phyloP scores from a whole-genome alignment of 2,797 vertebrate species.

The Hafferia zeledoni region DNA sequence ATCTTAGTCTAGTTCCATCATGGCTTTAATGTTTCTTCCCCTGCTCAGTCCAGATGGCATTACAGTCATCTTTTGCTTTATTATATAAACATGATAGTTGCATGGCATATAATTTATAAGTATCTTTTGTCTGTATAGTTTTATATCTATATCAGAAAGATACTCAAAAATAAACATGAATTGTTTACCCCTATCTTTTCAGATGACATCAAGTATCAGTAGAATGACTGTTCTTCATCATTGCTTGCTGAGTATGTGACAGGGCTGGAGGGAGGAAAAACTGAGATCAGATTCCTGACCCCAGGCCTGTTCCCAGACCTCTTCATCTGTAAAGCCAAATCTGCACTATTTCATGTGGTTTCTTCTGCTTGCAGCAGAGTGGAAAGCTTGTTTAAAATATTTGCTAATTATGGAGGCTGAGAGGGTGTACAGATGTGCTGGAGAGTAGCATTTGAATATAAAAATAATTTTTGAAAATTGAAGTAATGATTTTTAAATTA shows the following conservation, averaged over 20 bases:
- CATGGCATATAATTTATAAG: background rate
- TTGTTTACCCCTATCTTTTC: background rate
- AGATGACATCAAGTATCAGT: background rate
- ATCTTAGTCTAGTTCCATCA: background rate
- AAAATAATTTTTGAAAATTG: background rate
- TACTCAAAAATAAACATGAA: background rate
- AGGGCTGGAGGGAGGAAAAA: background rate
- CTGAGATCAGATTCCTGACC: background rate
- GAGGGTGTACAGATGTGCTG: background rate
- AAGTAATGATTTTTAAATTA: background rate
- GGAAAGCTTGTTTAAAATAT: background rate
- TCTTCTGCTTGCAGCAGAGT: background rate
- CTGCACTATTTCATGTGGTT: background rate
- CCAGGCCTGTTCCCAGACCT: background rate
- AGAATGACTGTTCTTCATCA: background rate
- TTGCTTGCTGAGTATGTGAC: background rate
- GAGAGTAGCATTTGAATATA: background rate
- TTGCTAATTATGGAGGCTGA: background rate
- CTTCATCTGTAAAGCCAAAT: background rate
- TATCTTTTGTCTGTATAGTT: background rate
- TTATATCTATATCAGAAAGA: background rate
- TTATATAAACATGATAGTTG: background rate
- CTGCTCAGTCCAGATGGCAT: background rate
- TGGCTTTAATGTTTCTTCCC: background rate
- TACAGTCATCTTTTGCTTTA: background rate